Conservation (phyloP, 2,888 invertebrate species). For the Pollenia amentaria region DNA sequence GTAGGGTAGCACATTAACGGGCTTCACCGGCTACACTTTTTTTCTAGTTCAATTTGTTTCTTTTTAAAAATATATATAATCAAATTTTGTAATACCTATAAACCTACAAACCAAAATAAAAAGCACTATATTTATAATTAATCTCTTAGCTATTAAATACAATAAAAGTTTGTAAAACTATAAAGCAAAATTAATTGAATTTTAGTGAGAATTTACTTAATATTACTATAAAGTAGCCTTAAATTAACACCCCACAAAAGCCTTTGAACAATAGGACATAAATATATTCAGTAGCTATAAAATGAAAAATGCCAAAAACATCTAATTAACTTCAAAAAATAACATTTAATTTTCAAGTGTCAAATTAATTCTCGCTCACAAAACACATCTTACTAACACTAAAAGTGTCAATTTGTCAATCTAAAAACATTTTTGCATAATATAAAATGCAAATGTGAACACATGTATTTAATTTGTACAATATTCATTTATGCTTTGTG, state of each 20-base stretch:
- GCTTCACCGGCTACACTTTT: too few species aligned
- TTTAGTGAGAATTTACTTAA: conserved; percentile 12
- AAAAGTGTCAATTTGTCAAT: conserved; percentile 74
- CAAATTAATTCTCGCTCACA: conserved; percentile 49
- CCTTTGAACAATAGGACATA: neutral
- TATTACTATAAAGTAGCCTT: conserved; percentile 16
- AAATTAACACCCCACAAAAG: conserved; percentile 23
- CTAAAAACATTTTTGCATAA: conserved; percentile 40
- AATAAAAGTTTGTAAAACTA: conserved; percentile 10
- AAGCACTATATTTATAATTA: neutral
- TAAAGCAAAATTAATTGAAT: conserved; percentile 12
- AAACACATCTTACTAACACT: conserved; percentile 70
- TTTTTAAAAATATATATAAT: too few species aligned
- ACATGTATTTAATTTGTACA: neutral
- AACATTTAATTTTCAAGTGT: conserved; percentile 51
- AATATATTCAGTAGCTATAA: neutral
- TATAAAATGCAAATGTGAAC: conserved; percentile 35
- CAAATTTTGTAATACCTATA: too few species aligned
- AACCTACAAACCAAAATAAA: neutral
- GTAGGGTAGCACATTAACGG: too few species aligned
- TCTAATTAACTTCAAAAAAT: conserved; percentile 58
- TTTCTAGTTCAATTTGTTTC: too few species aligned
- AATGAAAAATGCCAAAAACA: conserved; percentile 45
- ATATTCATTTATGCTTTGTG: neutral
- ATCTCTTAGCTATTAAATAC: neutral